These are phyloP conservation scores for Coptodon rendalli DNA, from an alignment of 2,113 vertebrate genomes.

Conservation along the genomic window DNA sequence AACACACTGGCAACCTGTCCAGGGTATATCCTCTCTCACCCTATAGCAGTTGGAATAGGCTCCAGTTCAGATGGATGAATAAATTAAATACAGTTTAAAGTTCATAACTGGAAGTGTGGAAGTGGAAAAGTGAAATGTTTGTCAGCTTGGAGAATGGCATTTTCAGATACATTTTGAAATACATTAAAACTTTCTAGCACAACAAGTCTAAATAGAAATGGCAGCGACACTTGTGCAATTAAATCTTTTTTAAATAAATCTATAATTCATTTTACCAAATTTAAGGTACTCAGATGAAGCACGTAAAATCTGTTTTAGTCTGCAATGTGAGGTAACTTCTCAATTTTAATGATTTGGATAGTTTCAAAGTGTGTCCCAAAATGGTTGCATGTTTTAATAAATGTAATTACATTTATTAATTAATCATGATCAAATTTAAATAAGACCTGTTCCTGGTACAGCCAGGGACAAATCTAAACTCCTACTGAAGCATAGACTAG, in stretches of 20 bases:
- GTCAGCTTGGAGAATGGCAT: not conserved
- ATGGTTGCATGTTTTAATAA: not conserved
- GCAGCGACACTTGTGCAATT: not conserved
- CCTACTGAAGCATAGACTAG: not conserved
- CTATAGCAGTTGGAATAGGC: not conserved
- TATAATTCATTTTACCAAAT: not conserved
- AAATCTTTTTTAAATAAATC: not conserved
- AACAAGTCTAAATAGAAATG: not conserved
- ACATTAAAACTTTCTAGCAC: not conserved
- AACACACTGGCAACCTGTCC: not conserved
- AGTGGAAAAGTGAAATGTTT: not conserved
- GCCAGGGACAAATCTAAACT: not conserved
- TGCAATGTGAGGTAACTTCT: not conserved
- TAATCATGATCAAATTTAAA: rapidly evolving
- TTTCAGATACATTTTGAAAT: not conserved
- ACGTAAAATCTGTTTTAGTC: rapidly evolving
- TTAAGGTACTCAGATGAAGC: not conserved
- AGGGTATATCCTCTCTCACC: not conserved
- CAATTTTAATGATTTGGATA: not conserved
- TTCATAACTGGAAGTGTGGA: not conserved
- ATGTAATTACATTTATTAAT: not conserved
- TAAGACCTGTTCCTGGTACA: not conserved
- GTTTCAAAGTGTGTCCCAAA: not conserved
- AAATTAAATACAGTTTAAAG: not conserved
- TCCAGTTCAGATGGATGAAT: not conserved